A percentile compares a stretch with the other conserved stretches of the same genome.
These are phyloP conservation scores for Hormiphora californensis DNA, from an alignment of 37 sponge, comb jelly and placozoan genomes.

Conservation along the genomic window DNA sequence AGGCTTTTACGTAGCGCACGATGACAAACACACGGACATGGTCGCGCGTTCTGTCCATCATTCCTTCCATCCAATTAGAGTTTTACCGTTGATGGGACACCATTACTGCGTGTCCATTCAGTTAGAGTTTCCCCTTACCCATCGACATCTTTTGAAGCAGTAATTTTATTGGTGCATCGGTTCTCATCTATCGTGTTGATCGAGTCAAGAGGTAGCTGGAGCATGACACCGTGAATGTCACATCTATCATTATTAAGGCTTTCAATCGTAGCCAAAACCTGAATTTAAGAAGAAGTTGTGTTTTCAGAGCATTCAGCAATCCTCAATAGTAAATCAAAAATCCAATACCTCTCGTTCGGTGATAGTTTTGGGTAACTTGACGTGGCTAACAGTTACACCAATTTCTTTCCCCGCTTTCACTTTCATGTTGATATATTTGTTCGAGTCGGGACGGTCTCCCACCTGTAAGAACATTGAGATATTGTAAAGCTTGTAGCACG, in stretches of 20 bases:
- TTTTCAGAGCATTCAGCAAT: background rate
- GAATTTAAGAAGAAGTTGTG: background rate
- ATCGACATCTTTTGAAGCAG: conserved; percentile 78
- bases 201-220: conserved; percentile 77
- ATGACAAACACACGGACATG: too few species aligned
- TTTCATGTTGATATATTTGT: conserved; percentile 91
- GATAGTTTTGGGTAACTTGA: conserved; percentile 64
- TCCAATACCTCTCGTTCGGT: conserved; percentile 17
- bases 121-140: conserved; percentile 54
- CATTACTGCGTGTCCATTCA: too few species aligned
- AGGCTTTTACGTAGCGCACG: too few species aligned
- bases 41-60: too few species aligned
- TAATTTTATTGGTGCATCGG: conserved; percentile 3
- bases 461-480: too few species aligned
- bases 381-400: conserved; percentile 63
- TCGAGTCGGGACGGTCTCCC: conserved; percentile 74
- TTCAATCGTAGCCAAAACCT: background rate
- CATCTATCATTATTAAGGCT: conserved; percentile 59
- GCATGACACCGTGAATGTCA: conserved; percentile 72
- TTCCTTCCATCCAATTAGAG: too few species aligned
- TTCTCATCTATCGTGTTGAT: background rate
- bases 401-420: conserved; percentile 67
- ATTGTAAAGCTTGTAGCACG: too few species aligned
- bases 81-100: too few species aligned
- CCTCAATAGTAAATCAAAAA: background rate